A percentile compares a stretch with the other conserved stretches of the same genome.
Evolutionary conservation across 2,888 invertebrate genomes (phyloP).

Genomic region (Pammene aurita): DNA sequence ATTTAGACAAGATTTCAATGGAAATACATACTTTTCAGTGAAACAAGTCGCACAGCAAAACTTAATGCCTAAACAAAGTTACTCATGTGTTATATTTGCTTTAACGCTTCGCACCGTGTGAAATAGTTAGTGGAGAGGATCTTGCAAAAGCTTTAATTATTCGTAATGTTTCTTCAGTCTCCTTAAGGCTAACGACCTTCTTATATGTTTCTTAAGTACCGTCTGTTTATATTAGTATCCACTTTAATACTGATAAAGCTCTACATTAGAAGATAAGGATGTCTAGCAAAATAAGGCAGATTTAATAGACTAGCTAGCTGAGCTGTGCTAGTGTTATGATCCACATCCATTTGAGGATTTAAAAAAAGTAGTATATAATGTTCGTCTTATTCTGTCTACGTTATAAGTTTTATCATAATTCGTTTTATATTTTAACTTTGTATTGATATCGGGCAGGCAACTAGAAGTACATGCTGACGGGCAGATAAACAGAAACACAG

Average conservation of each 20-base stretch:
- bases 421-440: too few relatives aligned
- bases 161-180: constrained; percentile 6
- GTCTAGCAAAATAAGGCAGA: not conserved
- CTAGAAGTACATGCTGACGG: too few relatives aligned
- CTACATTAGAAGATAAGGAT: not conserved
- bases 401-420: not conserved
- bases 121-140: not conserved
- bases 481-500: too few relatives aligned
- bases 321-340: not conserved
- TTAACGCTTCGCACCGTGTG: constrained; percentile 12
- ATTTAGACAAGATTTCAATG: not conserved
- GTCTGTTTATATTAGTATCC: not conserved
- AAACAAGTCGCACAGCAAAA: not conserved
- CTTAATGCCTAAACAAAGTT: constrained; percentile 2
- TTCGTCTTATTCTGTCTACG: not conserved
- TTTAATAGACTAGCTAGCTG: not conserved
- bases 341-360: not conserved
- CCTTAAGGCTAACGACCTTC: constrained; percentile 8
- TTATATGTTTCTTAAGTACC: constrained; percentile 4
- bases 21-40: not conserved
- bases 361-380: not conserved
- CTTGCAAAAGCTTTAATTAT: constrained; percentile 13
- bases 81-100: constrained; percentile 15
- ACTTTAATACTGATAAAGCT: not conserved
- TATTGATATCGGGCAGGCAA: too few relatives aligned